Evolutionary conservation across 2,113 vertebrate species (phyloP).

Genomic region (Mastomys natalensis): DNA sequence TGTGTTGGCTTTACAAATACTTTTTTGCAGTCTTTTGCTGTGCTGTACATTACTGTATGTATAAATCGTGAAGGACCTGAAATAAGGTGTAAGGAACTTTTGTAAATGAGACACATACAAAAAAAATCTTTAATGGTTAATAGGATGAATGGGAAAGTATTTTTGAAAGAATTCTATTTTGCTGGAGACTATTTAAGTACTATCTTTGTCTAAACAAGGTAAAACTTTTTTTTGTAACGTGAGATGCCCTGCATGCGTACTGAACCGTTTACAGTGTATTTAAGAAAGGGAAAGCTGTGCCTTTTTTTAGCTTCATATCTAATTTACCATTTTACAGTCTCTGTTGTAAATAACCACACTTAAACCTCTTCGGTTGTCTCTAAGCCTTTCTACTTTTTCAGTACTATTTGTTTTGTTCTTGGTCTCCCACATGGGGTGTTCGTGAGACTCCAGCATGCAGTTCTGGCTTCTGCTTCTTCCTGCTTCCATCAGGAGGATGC

Average conservation of each 20-base stretch:
- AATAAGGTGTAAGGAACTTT: slow-evolving; percentile 91
- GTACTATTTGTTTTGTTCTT: slow-evolving; percentile 76
- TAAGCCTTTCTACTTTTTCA: slow-evolving; percentile 91
- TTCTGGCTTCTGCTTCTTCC: slow-evolving; percentile 76
- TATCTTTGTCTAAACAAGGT: slow-evolving; percentile 98
- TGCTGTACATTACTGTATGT: slow-evolving; percentile 93
- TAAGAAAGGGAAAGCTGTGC: slow-evolving; percentile 99
- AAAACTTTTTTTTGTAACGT: slow-evolving; percentile 97
- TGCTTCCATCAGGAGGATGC: slow-evolving; percentile 53
- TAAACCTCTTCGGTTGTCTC: slow-evolving; percentile 92
- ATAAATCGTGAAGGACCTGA: slow-evolving; percentile 93
- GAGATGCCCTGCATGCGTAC: slow-evolving; percentile 99
- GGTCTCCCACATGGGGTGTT: slow-evolving; percentile 82
- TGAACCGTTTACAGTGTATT: slow-evolving; percentile 99
- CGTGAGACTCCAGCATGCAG: slow-evolving; percentile 77
- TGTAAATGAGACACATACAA: slow-evolving; percentile 90
- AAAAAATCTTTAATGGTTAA: slow-evolving; percentile 94
- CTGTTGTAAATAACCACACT: slow-evolving; percentile 98
- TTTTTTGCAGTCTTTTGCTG: slow-evolving; percentile 93
- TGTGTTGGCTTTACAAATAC: slow-evolving; percentile 93
- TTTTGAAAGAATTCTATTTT: slow-evolving; percentile 99
- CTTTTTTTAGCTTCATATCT: slow-evolving; percentile 98
- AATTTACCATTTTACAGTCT: slow-evolving; percentile 97
- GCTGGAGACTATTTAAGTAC: slow-evolving; percentile 99
- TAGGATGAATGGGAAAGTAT: slow-evolving; percentile 99